Base-by-base conservation (phyloP, 2,113 vertebrate genomes). In the Alethe castanea region DNA sequence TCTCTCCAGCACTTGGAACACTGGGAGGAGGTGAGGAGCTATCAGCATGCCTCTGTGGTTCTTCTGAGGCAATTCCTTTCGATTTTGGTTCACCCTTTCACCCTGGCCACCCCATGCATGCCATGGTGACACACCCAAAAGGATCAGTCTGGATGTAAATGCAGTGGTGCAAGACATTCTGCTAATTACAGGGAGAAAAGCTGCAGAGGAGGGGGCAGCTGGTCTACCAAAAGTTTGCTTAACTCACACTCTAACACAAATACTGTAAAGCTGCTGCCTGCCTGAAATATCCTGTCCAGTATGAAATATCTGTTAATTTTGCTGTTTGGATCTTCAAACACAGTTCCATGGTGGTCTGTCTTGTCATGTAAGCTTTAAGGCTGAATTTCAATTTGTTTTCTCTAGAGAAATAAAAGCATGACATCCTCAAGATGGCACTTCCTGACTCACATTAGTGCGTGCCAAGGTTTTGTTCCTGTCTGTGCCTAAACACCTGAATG, bases 301-400 rank as follows among this genome's bases (percentile, higher is more conserved):
- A 42, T 67, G n/a, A 95, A 81, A 62, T 78, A 61, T 12, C 61
- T 19, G 25, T 71, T 93, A 44, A 59, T 74, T 92, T 83, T 91
- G 25, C 64, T 60, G 31, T 86, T 94, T 88, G 42, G 54, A 40
- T 57, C 69, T 92, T 95, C 90, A 93, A 64, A 95, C 59, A 38
- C 14, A 45, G 62, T 84, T 88, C 59, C 72, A 52, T 47, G 52
- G 47, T 94, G 86, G 80, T 86, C 92, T 95, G 40, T 72, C 87
- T 92, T 86, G 53, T 88, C 80, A 80, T 42, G 33, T 76, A 92
- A 95, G 57, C 17, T 7, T 73, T 81, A 73, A 90, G 67, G 57
- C 42, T 92, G 77, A 89, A 86, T 91, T 96, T 92, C 42, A 52
- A 4, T 70, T 92, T 92, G 29, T 92, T 94, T 94, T 89, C 88